Base-by-base conservation (phyloP, 2,888 invertebrate species). In the Drosophila barbarae region DNA sequence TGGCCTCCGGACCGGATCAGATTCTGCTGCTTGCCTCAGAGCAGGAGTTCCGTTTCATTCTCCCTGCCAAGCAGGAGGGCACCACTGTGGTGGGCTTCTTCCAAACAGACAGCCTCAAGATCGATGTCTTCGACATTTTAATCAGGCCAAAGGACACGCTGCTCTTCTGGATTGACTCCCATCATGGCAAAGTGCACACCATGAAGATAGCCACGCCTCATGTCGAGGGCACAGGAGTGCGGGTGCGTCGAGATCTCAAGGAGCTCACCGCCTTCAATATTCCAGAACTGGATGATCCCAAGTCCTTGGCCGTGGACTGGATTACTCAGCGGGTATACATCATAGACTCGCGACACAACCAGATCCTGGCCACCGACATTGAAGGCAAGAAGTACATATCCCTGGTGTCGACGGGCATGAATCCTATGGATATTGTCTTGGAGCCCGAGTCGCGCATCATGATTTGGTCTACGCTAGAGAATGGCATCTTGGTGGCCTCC, bases 251-350 rank as follows among this genome's bases (percentile, higher is more conserved):
- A 3, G 88, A 89, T 68, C 84, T 88, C 0, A 88, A 89, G 50
- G 88, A 89, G 58, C 64, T 88, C 4, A 88, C 83, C 0, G 88
- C 86, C 3, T 89, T 89, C 55, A 85, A 89, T 83, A 89, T 93
- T 36, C 90, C 89, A 12, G 91, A 91, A 54, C 88, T 93, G 49
- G 91, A 91, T 56, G 91, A 92, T 72, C 93, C 95, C 0, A 93
- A 94, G 83, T 95, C 95, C 41, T 90, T 96, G 53, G 93, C 95
- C 7, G 90, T 95, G 39, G 95, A 95, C 89, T 93, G 93, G 93
- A 89, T 93, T 15, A 91, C 92, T 1, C 90, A 91, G 67, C 91
- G 93, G 75, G 89, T 95, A 59, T 96, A 95, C 89, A 93, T 94
- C 88, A 92, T 94, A 28, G 93, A 93, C 84, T 90, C 90, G 47